These are phyloP conservation scores for Psammodynastes pulverulentus DNA, from an alignment of 2,113 vertebrate genomes.

Conservation along the genomic window DNA sequence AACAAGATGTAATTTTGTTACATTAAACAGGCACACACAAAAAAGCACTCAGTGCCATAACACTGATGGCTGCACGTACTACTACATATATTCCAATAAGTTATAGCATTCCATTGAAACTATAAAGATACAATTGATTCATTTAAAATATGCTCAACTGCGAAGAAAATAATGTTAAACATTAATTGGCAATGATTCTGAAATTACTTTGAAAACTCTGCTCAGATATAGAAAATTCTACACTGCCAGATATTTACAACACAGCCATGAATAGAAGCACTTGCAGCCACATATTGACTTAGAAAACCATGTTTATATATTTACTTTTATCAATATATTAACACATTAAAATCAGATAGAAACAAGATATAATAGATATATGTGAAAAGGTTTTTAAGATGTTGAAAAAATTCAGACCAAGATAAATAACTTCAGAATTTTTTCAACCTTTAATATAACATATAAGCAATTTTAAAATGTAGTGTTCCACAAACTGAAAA, in stretches of 20 bases:
- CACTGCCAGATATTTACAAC: background rate
- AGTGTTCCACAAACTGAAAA: background rate
- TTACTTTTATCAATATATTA: background rate
- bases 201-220: background rate
- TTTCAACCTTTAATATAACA: background rate
- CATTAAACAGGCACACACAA: background rate
- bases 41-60: background rate
- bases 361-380: background rate
- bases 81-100: background rate
- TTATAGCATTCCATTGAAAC: background rate
- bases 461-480: background rate
- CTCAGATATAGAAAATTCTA: background rate
- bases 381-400: background rate
- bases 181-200: background rate
- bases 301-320: background rate
- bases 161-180: background rate
- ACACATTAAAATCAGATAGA: background rate
- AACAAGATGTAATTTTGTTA: background rate
- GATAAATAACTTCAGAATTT: background rate
- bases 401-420: background rate
- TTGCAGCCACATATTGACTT: background rate
- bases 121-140: background rate
- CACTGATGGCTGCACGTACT: background rate
- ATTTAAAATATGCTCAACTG: constrained; percentile 13
- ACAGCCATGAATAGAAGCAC: background rate